Evolutionary conservation across 2,888 invertebrate species (phyloP).

Genomic region (Melangyna quadrimaculata): DNA sequence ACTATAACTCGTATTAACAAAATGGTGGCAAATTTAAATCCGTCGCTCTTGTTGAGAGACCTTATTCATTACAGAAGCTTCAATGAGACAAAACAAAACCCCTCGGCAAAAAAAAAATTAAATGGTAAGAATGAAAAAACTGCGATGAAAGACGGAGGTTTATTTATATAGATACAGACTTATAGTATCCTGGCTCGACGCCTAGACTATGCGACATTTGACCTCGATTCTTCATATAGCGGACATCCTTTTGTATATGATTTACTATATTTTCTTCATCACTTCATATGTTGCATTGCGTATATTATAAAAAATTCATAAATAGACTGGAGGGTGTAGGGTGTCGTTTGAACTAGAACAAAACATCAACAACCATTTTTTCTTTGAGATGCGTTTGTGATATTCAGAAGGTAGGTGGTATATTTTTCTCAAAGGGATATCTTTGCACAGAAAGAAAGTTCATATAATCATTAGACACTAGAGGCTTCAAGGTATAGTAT

Average conservation of each 20-base stretch:
- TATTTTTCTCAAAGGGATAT: slow-evolving; percentile 13
- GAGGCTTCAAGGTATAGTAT: neutral
- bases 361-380: neutral
- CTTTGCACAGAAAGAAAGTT: slow-evolving; percentile 9
- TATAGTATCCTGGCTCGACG: neutral
- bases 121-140: neutral
- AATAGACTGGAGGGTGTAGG: slow-evolving; percentile 53
- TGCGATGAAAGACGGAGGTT: neutral
- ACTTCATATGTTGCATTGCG: slow-evolving; percentile 7
- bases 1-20: too few species aligned
- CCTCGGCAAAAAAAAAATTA: too few species aligned
- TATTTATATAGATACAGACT: neutral
- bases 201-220: neutral
- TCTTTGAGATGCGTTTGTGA: neutral
- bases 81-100: too few species aligned
- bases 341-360: slow-evolving; percentile 23
- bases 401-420: too few species aligned
- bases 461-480: neutral
- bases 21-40: too few species aligned
- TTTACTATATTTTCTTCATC: neutral
- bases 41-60: too few species aligned
- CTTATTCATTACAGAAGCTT: too few species aligned
- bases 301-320: slow-evolving; percentile 44
- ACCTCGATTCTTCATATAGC: neutral
- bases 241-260: slow-evolving; percentile 9